Percentiles rank a stretch among this genome's conserved stretches.
Conservation (phyloP, 37 sponge, comb jelly and placozoan species). For the Chondrosia reniformis region DNA sequence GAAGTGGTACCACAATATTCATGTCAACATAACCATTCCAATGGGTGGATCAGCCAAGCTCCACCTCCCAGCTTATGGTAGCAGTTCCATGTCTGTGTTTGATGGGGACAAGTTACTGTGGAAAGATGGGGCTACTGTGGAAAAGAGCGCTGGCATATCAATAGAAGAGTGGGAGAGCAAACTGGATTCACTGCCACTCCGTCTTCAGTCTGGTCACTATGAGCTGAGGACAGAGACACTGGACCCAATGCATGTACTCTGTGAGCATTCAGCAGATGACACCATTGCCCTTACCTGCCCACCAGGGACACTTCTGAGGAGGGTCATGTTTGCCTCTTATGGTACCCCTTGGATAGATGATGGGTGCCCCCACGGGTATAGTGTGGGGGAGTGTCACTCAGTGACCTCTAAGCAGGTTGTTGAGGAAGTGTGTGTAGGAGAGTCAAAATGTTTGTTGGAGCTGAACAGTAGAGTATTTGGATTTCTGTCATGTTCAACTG, state of each 20-base stretch:
- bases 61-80: slow-evolving; percentile 14
- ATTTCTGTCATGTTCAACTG: background rate
- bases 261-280: background rate
- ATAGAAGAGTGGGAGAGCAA: background rate
- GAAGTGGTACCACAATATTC: background rate
- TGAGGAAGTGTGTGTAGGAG: slow-evolving; percentile 9
- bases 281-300: background rate
- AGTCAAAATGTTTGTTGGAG: background rate
- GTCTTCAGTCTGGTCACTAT: slow-evolving; percentile 2
- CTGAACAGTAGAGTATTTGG: slow-evolving; percentile 9
- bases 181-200: background rate
- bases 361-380: background rate
- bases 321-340: slow-evolving; percentile 10
- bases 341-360: background rate
- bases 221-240: background rate
- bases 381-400: slow-evolving; percentile 3
- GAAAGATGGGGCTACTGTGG: background rate
- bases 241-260: background rate
- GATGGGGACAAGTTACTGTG: slow-evolving; percentile 7
- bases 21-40: slow-evolving; percentile 16
- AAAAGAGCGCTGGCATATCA: background rate
- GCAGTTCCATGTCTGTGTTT: slow-evolving; percentile 7
- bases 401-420: background rate
- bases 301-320: background rate
- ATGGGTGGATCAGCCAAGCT: slow-evolving; percentile 16